Evolutionary conservation across 2,113 vertebrate genomes (phyloP).

Genomic region (Leptosomus discolor): DNA sequence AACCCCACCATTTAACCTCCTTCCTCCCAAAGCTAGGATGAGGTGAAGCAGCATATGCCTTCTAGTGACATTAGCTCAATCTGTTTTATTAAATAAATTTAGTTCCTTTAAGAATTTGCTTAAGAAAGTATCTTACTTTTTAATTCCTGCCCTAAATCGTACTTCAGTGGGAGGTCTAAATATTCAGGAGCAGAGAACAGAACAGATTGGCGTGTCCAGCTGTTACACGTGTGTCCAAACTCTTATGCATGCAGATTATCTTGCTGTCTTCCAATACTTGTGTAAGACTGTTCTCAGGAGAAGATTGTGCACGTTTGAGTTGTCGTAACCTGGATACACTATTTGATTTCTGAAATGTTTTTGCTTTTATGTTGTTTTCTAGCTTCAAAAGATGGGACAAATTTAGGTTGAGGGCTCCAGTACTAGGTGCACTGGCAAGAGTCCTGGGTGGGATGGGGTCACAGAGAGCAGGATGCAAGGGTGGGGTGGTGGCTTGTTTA

Average conservation of each 20-base stretch:
- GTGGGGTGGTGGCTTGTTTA: background rate
- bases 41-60: conserved; percentile 11
- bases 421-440: rapidly evolving
- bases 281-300: background rate
- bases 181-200: background rate
- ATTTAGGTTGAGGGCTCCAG: background rate
- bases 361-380: background rate
- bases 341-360: background rate
- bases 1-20: background rate
- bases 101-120: background rate
- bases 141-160: background rate
- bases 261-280: rapidly evolving
- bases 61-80: background rate
- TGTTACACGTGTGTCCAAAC: rapidly evolving
- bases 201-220: no score
- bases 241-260: rapidly evolving
- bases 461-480: background rate
- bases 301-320: background rate
- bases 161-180: rapidly evolving
- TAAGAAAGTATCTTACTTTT: background rate
- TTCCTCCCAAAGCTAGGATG: background rate
- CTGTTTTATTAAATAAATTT: background rate
- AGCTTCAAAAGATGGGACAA: background rate
- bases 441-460: background rate
- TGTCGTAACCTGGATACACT: background rate